Conservation (phyloP, 2,797 vertebrate species). For the Melanotaenia maccullochi region DNA sequence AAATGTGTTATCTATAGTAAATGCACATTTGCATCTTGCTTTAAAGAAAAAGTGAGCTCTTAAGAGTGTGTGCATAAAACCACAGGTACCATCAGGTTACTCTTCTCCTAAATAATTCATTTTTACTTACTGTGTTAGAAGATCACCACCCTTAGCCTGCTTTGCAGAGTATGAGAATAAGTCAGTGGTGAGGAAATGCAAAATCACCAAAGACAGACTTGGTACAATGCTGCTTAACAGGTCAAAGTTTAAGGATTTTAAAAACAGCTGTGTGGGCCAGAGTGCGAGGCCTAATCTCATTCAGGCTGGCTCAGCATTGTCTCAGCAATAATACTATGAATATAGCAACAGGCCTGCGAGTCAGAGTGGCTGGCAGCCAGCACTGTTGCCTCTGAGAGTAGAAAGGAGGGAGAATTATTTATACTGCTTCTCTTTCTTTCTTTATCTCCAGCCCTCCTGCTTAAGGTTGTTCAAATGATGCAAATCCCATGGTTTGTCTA, state of each 20-base stretch:
- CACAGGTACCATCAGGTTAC: conserved; percentile 51
- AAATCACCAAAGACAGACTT: conserved; percentile 61
- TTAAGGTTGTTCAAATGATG: conserved; percentile 55
- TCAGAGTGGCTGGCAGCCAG: conserved; percentile 54
- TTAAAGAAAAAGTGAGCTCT: not conserved
- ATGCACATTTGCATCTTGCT: conserved; percentile 10
- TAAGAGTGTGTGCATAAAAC: conserved; percentile 34
- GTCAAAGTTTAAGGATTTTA: conserved; percentile 72
- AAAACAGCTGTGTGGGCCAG: conserved; percentile 58
- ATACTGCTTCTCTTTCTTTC: conserved; percentile 26
- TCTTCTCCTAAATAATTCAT: conserved; percentile 73
- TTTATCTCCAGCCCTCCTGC: conserved; percentile 31
- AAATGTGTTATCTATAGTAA: not conserved
- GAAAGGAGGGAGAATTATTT: conserved; percentile 60
- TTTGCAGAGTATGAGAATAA: conserved; percentile 35
- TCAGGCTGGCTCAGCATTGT: conserved; percentile 60
- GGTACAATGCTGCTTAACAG: conserved; percentile 54
- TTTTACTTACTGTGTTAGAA: conserved; percentile 61
- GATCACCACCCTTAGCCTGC: conserved; percentile 56
- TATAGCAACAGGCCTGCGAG: conserved; percentile 63
- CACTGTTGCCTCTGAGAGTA: conserved; percentile 42
- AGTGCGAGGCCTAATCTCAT: conserved; percentile 65
- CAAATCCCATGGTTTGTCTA: conserved; percentile 45
- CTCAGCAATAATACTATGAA: conserved; percentile 71
- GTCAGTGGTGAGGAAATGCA: conserved; percentile 55